A percentile compares a stretch with the other conserved stretches of the same genome.
Evolutionary conservation across 1,140 invertebrate species (phyloP).

Genomic region (Brevipalpus yothersi): DNA sequence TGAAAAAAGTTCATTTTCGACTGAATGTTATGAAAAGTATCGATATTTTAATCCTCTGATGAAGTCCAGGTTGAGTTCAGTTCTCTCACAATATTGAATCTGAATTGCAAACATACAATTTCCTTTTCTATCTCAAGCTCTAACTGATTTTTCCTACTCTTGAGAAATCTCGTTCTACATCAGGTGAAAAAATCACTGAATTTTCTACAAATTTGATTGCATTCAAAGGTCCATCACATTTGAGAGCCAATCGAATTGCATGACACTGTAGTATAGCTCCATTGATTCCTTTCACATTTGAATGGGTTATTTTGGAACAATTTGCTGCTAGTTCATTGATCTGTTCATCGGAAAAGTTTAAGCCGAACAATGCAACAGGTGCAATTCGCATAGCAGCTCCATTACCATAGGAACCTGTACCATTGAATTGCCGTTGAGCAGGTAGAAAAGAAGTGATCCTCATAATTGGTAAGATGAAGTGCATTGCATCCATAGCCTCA

Average conservation of each 20-base stretch:
- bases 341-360: slow-evolving; percentile 16
- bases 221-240: slow-evolving; percentile 8
- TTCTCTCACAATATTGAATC: too few relatives aligned
- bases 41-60: too few relatives aligned
- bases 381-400: slow-evolving; percentile 45
- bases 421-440: slow-evolving; percentile 40
- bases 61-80: too few relatives aligned
- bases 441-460: slow-evolving; percentile 35
- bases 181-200: too few relatives aligned
- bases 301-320: slow-evolving; percentile 37
- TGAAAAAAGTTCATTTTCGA: too few relatives aligned
- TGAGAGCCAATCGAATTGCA: slow-evolving; percentile 18
- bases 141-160: too few relatives aligned
- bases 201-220: not conserved
- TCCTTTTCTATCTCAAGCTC: too few relatives aligned
- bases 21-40: too few relatives aligned
- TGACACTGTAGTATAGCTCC: slow-evolving; percentile 36
- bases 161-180: too few relatives aligned
- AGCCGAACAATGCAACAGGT: slow-evolving; percentile 38
- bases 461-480: slow-evolving; percentile 28
- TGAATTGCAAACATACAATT: too few relatives aligned
- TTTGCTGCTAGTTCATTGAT: slow-evolving; percentile 17
- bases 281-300: slow-evolving; percentile 33
- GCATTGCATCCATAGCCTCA: slow-evolving; percentile 38
- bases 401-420: slow-evolving; percentile 46